phyloP scores from a whole-genome alignment of 2,888 invertebrate genomes.

The Tetragonula carbonaria region DNA sequence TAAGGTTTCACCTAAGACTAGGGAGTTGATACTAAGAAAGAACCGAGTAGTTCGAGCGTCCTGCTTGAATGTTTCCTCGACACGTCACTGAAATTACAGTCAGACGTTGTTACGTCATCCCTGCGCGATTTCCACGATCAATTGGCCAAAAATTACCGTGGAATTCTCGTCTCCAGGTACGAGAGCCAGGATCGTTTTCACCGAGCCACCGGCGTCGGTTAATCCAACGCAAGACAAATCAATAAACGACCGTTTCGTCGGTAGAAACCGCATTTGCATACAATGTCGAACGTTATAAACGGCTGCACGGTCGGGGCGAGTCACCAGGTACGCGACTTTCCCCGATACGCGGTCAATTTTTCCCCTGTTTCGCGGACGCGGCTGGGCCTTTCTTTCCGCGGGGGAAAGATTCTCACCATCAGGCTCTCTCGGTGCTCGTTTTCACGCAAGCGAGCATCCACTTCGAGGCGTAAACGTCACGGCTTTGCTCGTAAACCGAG shows the following conservation, averaged over 20 bases:
- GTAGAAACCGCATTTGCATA: slow-evolving; percentile 39
- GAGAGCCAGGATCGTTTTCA: not conserved
- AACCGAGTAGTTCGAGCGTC: too few relatives aligned
- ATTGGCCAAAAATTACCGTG: not conserved
- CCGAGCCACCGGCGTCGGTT: not conserved
- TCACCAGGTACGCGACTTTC: slow-evolving; percentile 8
- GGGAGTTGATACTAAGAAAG: too few relatives aligned
- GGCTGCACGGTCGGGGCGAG: slow-evolving; percentile 7
- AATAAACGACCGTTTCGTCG: slow-evolving; percentile 21
- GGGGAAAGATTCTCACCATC: not conserved
- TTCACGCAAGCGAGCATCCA: slow-evolving; percentile 22
- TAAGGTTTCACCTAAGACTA: too few relatives aligned
- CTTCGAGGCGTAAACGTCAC: slow-evolving; percentile 50
- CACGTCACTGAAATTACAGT: too few relatives aligned
- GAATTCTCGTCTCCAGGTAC: not conserved
- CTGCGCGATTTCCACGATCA: too few relatives aligned
- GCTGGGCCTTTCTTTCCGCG: not conserved
- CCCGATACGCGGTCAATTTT: slow-evolving; percentile 13
- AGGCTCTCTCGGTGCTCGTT: not conserved
- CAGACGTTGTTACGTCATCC: too few relatives aligned
- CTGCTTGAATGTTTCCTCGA: too few relatives aligned
- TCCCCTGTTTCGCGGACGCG: not conserved
- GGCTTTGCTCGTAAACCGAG: slow-evolving; percentile 49
- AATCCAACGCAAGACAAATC: slow-evolving; percentile 34
- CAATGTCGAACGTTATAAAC: slow-evolving; percentile 26